Evolutionary conservation across 2,888 invertebrate genomes (phyloP).

Genomic region (Pardosa pseudoannulata): DNA sequence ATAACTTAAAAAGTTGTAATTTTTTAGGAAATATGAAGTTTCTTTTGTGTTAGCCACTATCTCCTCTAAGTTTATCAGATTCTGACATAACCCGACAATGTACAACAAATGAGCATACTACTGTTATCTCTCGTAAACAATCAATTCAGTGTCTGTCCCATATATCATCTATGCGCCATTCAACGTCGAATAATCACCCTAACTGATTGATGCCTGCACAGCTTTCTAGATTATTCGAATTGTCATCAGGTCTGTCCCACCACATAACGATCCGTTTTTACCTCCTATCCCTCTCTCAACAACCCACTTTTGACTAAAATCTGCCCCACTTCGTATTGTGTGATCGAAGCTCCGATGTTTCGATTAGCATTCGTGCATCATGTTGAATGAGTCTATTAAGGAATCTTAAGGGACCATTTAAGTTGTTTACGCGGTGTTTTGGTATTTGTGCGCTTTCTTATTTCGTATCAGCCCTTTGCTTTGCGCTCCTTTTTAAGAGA

Average conservation of each 20-base stretch:
- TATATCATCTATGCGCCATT: too few relatives aligned
- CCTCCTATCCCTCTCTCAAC: not conserved
- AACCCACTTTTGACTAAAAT: not conserved
- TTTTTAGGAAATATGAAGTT: too few relatives aligned
- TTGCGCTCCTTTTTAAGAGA: not conserved
- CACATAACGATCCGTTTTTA: not conserved
- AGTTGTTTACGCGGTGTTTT: not conserved
- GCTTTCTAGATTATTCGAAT: too few relatives aligned
- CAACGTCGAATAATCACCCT: too few relatives aligned
- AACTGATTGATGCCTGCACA: too few relatives aligned
- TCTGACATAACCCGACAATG: too few relatives aligned
- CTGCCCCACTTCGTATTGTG: not conserved
- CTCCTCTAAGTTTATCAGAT: too few relatives aligned
- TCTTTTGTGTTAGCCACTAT: too few relatives aligned
- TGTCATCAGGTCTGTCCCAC: not conserved
- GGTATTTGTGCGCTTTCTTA: not conserved
- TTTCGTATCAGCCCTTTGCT: not conserved
- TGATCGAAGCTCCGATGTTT: not conserved
- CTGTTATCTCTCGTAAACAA: too few relatives aligned
- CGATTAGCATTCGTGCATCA: conserved; percentile 15
- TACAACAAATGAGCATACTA: too few relatives aligned
- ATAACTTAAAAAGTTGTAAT: too few relatives aligned
- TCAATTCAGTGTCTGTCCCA: too few relatives aligned
- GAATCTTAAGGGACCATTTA: not conserved
- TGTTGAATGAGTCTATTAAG: not conserved